Base-by-base conservation (phyloP, 2,888 invertebrate genomes). In the Ophion obscuratus region DNA sequence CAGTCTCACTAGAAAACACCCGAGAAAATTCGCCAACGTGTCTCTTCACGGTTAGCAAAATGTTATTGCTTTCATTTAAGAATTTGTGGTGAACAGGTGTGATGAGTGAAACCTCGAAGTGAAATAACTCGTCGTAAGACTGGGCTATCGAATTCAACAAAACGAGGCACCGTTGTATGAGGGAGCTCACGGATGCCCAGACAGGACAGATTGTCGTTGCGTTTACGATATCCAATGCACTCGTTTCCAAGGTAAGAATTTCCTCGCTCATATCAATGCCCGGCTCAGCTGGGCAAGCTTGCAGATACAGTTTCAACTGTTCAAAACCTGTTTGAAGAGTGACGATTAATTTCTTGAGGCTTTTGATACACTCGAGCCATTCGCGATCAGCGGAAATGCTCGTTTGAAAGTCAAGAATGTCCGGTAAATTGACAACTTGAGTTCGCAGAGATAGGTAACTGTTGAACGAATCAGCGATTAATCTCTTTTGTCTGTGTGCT, bases 261-360 rank as follows among this genome's bases (percentile, higher is more conserved):
- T 90, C 87, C 27, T 92, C 90, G 53, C 74, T 84, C 0, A 67
- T 68, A n/a, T 91, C 92, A 1, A 80, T 73, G 10, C 88, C 88
- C 27, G 88, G 89, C 87, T 94, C 93, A 10, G 91, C 90, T 0
- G 97, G 96, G 81, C 96, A 96, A 85, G 96, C 96, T 89, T 96
- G 95, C 0, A 98, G 92, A 27, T 97, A 94, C 1, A 97, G 93
- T 81, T 95, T 94, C 89, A 97, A 96, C 91, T 98, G 98, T 87
- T 96, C 96, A 36, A 97, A 93, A 11, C 96, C 94, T 81, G 96
- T 94, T 61, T 95, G 93, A 9, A 95, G 91, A 78, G 95, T 95
- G 1, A 95, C 95, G 83, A 96, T 94, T 77, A 95, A 93, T 71
- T 95, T 94, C 61, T 93, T 95, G 0, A 96, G 91, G 11, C 94